Conservation (phyloP, 1,140 invertebrate species). For the Contarinia nasturtii region DNA sequence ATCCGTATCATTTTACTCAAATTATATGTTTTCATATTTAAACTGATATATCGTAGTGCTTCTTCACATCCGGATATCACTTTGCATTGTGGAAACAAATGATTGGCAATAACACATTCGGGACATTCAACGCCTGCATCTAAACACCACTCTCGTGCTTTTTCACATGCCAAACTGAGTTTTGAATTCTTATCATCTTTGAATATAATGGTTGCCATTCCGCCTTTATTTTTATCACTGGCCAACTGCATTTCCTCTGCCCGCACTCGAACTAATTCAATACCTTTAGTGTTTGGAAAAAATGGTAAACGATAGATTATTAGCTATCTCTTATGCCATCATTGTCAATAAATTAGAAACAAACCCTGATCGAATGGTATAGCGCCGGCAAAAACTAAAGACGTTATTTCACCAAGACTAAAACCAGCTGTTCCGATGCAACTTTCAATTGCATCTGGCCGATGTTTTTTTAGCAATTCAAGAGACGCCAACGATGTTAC, state of each 20-base stretch:
- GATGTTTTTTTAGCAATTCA: constrained; percentile 56
- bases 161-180: constrained; percentile 31
- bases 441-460: constrained; percentile 51
- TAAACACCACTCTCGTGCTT: constrained; percentile 59
- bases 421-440: constrained; percentile 80
- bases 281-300: no score
- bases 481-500: constrained; percentile 79
- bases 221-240: constrained; percentile 47
- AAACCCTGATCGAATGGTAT: constrained; percentile 65
- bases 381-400: constrained; percentile 72
- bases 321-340: no score
- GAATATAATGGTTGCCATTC: constrained; percentile 61
- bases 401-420: constrained; percentile 86
- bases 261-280: constrained; percentile 30
- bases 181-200: constrained; percentile 36
- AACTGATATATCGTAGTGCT: constrained; percentile 56
- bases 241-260: constrained; percentile 77
- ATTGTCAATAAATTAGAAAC: no score
- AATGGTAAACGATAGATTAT: no score
- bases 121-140: constrained; percentile 46
- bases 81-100: constrained; percentile 75
- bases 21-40: constrained; percentile 43
- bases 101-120: constrained; percentile 68
- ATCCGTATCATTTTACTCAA: constrained; percentile 51
- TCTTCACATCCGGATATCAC: constrained; percentile 59